Evolutionary conservation across 2,113 vertebrate species (phyloP).

Genomic region (Calidris pygmaea): DNA sequence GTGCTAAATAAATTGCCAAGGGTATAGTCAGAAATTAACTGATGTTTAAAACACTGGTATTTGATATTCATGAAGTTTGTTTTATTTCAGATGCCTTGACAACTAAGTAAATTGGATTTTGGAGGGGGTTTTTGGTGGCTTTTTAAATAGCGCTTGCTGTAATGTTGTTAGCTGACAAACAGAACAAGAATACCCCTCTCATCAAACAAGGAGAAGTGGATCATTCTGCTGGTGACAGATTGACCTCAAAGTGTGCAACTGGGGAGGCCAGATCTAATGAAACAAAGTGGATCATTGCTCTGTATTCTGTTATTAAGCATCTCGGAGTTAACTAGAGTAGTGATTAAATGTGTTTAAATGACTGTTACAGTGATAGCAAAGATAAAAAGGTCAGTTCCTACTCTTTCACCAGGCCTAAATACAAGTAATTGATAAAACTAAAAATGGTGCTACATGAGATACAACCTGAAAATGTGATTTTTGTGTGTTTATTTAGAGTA

Average conservation of each 20-base stretch:
- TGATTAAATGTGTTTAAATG: slow-evolving; percentile 15
- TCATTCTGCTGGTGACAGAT: neutral
- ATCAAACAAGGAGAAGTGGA: neutral
- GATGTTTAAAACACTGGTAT: neutral
- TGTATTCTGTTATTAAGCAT: neutral
- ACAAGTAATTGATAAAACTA: neutral
- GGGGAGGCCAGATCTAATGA: neutral
- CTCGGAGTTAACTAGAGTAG: neutral
- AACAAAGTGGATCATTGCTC: neutral
- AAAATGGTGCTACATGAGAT: neutral
- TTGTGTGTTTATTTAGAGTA: neutral
- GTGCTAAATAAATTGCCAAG: neutral
- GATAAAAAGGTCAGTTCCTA: neutral
- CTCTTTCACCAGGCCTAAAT: neutral
- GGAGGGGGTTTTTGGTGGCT: neutral
- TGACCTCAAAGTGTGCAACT: neutral
- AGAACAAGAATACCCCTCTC: neutral
- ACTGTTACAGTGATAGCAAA: neutral
- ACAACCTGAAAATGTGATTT: neutral
- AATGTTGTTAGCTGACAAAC: neutral
- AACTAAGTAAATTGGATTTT: neutral
- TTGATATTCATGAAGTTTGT: neutral
- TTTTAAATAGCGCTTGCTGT: neutral
- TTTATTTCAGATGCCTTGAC: neutral
- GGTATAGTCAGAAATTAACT: neutral